Evolutionary conservation across 2,888 invertebrate genomes (phyloP).

Genomic region (Ganaspis brasiliensis): DNA sequence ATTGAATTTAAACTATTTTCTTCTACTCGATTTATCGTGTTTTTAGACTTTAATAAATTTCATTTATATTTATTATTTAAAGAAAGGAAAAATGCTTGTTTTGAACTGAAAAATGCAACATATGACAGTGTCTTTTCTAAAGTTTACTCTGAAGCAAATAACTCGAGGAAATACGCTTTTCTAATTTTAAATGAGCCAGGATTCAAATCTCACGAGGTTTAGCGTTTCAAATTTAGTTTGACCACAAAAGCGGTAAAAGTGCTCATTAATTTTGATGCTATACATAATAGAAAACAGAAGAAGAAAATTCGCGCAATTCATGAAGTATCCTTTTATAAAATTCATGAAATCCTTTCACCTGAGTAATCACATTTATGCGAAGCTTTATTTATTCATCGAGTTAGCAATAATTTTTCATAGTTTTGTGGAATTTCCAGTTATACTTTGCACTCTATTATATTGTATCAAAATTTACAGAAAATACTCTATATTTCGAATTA

Average conservation of each 20-base stretch:
- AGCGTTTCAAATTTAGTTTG: not conserved
- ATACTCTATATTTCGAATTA: too few relatives aligned
- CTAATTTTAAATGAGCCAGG: conserved; percentile 11
- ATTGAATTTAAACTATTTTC: too few relatives aligned
- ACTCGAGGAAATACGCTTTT: conserved; percentile 6
- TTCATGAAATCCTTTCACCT: not conserved
- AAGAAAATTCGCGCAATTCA: not conserved
- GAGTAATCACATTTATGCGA: not conserved
- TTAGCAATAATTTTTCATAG: not conserved
- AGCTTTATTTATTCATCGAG: not conserved
- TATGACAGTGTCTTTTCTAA: not conserved
- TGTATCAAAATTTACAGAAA: too few relatives aligned
- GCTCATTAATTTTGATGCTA: conserved; percentile 5
- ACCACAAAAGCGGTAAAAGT: conserved; percentile 10
- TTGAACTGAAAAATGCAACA: too few relatives aligned
- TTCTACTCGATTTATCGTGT: too few relatives aligned
- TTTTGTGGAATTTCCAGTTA: not conserved
- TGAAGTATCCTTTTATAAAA: not conserved
- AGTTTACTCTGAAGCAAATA: not conserved
- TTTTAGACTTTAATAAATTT: too few relatives aligned
- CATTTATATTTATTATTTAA: too few relatives aligned
- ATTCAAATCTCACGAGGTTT: conserved; percentile 9
- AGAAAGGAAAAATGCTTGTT: too few relatives aligned
- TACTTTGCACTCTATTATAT: too few relatives aligned
- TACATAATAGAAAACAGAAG: conserved; percentile 11